Conservation (phyloP, 2,797 vertebrate species). For the Anguilla pacifica region DNA sequence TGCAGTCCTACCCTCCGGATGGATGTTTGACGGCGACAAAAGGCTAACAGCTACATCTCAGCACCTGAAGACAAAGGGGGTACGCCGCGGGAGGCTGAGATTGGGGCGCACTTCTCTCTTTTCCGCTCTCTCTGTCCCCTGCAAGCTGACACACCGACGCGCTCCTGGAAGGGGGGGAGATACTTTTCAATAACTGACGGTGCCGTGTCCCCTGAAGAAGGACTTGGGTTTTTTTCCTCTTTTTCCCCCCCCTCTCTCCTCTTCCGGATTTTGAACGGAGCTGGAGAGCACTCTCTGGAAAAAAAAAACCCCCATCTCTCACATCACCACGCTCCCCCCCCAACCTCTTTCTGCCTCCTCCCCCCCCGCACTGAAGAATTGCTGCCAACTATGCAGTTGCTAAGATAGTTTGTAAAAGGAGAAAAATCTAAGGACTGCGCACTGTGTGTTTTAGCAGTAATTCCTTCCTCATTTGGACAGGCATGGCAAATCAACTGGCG, state of each 20-base stretch:
- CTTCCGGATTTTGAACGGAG: conserved; percentile 43
- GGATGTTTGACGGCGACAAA: conserved; percentile 75
- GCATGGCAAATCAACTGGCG: conserved; percentile 71
- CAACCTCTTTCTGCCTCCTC: conserved; percentile 60
- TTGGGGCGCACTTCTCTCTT: background rate
- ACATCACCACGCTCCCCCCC: conserved; percentile 61
- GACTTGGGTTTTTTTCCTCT: conserved; percentile 55
- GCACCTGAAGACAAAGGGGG: conserved; percentile 77
- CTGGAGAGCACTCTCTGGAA: conserved; percentile 28
- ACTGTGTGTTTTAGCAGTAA: conserved; percentile 74
- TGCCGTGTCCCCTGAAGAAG: conserved; percentile 23
- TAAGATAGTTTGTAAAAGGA: conserved; percentile 64
- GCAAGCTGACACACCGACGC: background rate
- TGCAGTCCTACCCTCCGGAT: conserved; percentile 75
- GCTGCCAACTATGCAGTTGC: conserved; percentile 84
- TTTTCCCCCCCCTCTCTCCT: conserved; percentile 45
- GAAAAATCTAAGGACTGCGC: conserved; percentile 72
- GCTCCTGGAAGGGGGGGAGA: background rate
- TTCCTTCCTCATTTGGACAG: conserved; percentile 64
- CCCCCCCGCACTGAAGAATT: conserved; percentile 50
- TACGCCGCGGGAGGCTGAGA: conserved; percentile 45
- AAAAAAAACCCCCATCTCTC: background rate
- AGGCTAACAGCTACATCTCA: conserved; percentile 81
- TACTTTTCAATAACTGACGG: conserved; percentile 9
- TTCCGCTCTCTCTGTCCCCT: background rate